These are phyloP conservation scores for Drosophila setifemur DNA, from an alignment of 1,140 invertebrate genomes.

Conservation along the genomic window DNA sequence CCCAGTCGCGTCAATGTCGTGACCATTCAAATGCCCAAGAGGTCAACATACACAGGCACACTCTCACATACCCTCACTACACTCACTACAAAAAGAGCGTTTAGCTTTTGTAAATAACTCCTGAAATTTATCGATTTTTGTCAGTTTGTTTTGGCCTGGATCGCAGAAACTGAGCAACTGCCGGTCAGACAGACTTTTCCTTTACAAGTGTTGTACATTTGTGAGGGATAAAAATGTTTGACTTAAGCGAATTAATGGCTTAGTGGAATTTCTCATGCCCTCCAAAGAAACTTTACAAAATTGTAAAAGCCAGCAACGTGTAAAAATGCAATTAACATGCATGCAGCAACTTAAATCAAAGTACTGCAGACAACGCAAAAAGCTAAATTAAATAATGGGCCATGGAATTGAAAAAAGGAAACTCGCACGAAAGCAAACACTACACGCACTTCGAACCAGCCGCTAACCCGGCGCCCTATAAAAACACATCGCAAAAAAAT, in stretches of 20 bases:
- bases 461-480: neutral
- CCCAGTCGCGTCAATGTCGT: constrained; percentile 12
- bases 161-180: constrained; percentile 20
- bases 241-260: constrained; percentile 57
- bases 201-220: neutral
- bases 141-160: constrained; percentile 73
- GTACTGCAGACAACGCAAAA: constrained; percentile 21
- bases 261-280: neutral
- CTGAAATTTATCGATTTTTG: constrained; percentile 75
- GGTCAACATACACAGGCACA: neutral
- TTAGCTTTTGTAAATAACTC: constrained; percentile 58
- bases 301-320: constrained; percentile 11
- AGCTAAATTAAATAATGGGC: constrained; percentile 29
- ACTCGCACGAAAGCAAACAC: neutral
- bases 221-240: constrained; percentile 46
- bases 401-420: constrained; percentile 28
- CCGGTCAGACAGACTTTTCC: neutral
- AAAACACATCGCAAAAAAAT: constrained; percentile 9
- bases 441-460: constrained; percentile 21
- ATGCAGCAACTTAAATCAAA: constrained; percentile 65
- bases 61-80: neutral
- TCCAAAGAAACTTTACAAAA: constrained; percentile 2
- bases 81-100: constrained; percentile 13
- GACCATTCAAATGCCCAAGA: constrained; percentile 28
- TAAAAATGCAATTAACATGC: constrained; percentile 65